Conservation (phyloP, 2,888 invertebrate species). For the Polymixis lichenea region DNA sequence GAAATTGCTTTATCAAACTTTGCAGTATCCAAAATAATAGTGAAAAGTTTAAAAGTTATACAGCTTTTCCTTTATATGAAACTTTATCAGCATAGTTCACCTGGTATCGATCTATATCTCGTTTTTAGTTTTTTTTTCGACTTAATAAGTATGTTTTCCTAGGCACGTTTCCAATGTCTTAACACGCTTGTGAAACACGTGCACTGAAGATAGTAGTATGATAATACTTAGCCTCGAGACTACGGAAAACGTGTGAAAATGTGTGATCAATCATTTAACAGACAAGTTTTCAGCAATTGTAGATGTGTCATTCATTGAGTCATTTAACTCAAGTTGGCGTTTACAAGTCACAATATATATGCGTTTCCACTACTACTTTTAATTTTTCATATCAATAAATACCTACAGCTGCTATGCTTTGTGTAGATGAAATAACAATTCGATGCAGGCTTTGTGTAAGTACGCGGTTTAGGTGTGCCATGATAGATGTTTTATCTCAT, state of each 20-base stretch:
- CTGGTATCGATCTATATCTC: background rate
- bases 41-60: background rate
- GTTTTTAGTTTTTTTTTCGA: background rate
- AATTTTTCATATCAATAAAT: background rate
- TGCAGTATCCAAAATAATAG: background rate
- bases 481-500: background rate
- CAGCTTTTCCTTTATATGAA: background rate
- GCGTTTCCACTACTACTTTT: background rate
- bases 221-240: background rate
- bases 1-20: background rate
- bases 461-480: background rate
- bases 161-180: background rate
- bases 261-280: conserved; percentile 13
- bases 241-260: background rate
- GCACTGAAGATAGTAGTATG: background rate
- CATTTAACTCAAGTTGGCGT: background rate
- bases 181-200: background rate
- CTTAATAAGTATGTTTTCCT: background rate
- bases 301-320: background rate
- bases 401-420: background rate
- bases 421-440: conserved; percentile 15
- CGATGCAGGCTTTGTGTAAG: background rate
- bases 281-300: background rate
- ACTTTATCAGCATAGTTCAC: background rate
- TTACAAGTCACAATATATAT: background rate